Conservation (phyloP, 1,140 invertebrate genomes). For the Pogonognathellus flavescens region DNA sequence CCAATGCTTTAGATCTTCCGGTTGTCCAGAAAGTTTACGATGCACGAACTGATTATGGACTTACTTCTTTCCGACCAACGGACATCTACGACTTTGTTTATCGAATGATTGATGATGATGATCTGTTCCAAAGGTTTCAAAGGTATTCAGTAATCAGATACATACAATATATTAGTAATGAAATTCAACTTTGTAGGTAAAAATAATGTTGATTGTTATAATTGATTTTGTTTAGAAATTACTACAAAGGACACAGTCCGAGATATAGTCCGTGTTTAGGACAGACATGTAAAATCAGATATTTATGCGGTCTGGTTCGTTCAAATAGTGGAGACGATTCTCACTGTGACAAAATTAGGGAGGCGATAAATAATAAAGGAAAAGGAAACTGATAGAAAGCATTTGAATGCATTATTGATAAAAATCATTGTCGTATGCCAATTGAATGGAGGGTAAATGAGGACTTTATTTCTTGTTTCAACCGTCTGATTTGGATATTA, state of each 20-base stretch:
- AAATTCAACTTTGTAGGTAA: too few relatives aligned
- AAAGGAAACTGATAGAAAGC: too few relatives aligned
- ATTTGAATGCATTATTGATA: too few relatives aligned
- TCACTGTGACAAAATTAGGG: neutral
- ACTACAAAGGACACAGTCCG: conserved; percentile 31
- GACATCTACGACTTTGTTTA: conserved; percentile 69
- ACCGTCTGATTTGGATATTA: too few relatives aligned
- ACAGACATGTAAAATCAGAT: neutral
- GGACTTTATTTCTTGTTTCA: too few relatives aligned
- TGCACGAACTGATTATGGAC: conserved; percentile 76
- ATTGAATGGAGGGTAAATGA: too few relatives aligned
- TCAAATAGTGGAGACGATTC: neutral
- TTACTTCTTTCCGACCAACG: conserved; percentile 70
- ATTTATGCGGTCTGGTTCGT: conserved; percentile 4
- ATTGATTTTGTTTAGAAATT: conserved; percentile 61
- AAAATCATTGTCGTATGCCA: too few relatives aligned
- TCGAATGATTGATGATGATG: conserved; percentile 68
- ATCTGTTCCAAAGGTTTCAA: conserved; percentile 69
- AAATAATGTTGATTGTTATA: too few relatives aligned
- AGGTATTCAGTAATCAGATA: conserved; percentile 64
- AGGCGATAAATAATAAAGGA: neutral
- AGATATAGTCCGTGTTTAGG: neutral
- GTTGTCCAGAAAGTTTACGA: conserved; percentile 79
- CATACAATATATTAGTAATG: too few relatives aligned
- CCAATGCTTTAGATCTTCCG: conserved; percentile 75